Conservation (phyloP, 2,888 invertebrate genomes). For the Amorpha juglandis region DNA sequence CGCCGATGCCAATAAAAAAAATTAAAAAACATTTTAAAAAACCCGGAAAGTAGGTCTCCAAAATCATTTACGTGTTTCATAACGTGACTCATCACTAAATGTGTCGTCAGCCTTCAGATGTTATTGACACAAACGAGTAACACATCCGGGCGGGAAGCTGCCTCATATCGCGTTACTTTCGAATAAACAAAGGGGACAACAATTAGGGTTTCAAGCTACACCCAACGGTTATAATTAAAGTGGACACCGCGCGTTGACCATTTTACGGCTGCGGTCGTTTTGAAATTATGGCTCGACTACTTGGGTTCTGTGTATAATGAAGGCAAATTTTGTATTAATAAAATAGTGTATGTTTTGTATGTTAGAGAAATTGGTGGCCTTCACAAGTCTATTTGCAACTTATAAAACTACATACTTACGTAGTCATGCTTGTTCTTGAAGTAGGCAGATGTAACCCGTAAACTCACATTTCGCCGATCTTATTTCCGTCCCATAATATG, state of each 20-base stretch:
- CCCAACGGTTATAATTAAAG: conserved; percentile 58
- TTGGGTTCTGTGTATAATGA: not conserved
- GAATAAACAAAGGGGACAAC: conserved; percentile 75
- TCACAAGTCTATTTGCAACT: too few species aligned
- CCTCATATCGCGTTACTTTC: conserved; percentile 74
- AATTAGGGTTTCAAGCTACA: conserved; percentile 67
- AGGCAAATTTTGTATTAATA: not conserved
- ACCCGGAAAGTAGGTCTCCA: conserved; percentile 8
- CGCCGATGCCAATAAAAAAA: too few species aligned
- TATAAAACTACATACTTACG: too few species aligned
- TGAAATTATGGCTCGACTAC: conserved; percentile 17
- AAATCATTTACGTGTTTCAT: conserved; percentile 22
- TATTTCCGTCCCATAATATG: too few species aligned
- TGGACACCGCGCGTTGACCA: conserved; percentile 35
- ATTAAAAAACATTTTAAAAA: not conserved
- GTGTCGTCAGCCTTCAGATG: conserved; percentile 66
- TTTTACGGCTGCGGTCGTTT: conserved; percentile 31
- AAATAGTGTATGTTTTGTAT: not conserved
- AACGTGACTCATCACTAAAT: conserved; percentile 72
- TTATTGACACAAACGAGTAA: conserved; percentile 80
- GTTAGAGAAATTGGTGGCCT: too few species aligned
- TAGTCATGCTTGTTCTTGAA: too few species aligned
- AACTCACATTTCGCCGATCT: too few species aligned
- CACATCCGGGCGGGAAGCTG: conserved; percentile 70
- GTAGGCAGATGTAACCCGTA: too few species aligned